Evolutionary conservation across 2,888 invertebrate genomes (phyloP), one percentile per base, ranked within the genome.

Genomic region (Heliconius ismenius): DNA sequence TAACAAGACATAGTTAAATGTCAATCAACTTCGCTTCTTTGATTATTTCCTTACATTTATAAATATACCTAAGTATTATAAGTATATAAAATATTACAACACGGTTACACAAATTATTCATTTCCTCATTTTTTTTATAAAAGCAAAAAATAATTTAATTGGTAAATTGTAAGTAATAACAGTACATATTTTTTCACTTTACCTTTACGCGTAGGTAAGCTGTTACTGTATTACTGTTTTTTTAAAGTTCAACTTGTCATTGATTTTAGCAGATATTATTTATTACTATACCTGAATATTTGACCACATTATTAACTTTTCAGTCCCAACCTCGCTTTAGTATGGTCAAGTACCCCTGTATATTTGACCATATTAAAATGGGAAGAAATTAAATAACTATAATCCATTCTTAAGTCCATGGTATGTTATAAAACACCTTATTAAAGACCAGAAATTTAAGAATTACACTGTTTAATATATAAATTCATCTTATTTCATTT

Each of bases 1-100:
- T 81, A 79, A 79, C 75, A 78, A 77, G 78, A 76, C 80, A 78
- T 78, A 76, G 76, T 83, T 80, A 83, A 84, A 83, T 82, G 81
- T 77, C 83, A 82, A 79, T 81, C 80, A 80, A 81, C 75, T 43
- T 39, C 73, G 65, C 73, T 79, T 75, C 76, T 77, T 72, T 76
- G 70, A 70, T 70, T 70, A 73, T 73, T 62, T 73, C 73, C 73
- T 60, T 73, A 73, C 39, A 60, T 58, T 58, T 58, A 24, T 72
- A 39, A n/a, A 28, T 10, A 18, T 54, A 54, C 49, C 9, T 3
- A 28, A 49, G 43, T 49, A 69, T 69, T 49, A 18, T 49, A 49
- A 21, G 28, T 68, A 10, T 54, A 21, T 54, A 49, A 26, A 18
- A 49, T 11, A 39, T 21, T 26, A 24, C 6, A 28, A 65, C 36